Conservation (phyloP, 2,113 vertebrate species). For the Chaenogobius annularis region DNA sequence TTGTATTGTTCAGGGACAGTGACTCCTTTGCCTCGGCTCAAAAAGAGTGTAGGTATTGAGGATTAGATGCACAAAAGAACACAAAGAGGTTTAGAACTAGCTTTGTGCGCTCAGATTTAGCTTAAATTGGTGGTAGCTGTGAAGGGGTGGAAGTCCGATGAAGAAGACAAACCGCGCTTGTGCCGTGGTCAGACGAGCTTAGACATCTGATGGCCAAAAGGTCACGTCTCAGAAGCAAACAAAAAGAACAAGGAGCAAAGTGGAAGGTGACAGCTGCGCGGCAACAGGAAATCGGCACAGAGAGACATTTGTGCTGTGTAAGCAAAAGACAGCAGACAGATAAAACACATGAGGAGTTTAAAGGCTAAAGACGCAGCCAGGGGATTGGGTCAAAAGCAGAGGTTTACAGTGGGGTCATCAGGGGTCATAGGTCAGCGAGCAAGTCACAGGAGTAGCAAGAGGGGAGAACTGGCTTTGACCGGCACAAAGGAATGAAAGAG, state of each 20-base stretch:
- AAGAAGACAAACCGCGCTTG: conserved; percentile 2
- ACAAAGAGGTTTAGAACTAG: not conserved
- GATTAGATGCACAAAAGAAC: conserved; percentile 4
- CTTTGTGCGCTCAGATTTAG: not conserved
- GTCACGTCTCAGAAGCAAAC: not conserved
- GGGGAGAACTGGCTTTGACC: not conserved
- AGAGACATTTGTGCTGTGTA: not conserved
- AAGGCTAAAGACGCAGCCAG: not conserved
- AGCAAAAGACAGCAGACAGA: not conserved
- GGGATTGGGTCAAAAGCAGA: not conserved
- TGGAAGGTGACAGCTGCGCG: not conserved
- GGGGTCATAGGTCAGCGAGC: not conserved
- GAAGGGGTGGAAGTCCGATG: conserved; percentile 2
- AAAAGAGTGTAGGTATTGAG: not conserved
- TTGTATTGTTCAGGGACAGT: conserved; percentile 12
- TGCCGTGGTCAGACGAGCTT: conserved; percentile 7
- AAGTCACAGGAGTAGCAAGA: conserved; percentile 1
- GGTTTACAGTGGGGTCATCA: conserved; percentile 2
- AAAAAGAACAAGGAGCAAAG: not conserved
- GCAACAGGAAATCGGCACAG: conserved; percentile 6
- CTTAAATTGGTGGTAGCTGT: not conserved
- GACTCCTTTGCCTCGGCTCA: not conserved
- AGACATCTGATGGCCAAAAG: conserved; percentile 3
- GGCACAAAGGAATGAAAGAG: not conserved
- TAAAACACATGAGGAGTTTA: conserved; percentile 6